These are phyloP conservation scores for Saccopteryx leptura DNA, from an alignment of 2,113 vertebrate species.

Conservation along the genomic window DNA sequence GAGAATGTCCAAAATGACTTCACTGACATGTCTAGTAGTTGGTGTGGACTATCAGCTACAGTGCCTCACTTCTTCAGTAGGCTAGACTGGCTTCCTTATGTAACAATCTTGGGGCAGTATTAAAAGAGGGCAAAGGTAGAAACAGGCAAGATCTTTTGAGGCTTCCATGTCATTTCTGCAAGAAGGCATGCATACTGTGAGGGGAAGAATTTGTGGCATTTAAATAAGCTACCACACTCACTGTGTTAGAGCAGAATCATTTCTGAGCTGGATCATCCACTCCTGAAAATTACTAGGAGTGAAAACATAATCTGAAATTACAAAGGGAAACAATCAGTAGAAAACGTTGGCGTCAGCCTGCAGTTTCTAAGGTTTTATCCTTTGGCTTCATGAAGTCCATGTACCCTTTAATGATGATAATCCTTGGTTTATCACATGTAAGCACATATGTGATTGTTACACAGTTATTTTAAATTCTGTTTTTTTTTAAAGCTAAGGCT, in stretches of 20 bases:
- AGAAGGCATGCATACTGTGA: not conserved
- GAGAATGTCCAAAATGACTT: conserved; percentile 14
- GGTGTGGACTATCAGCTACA: not conserved
- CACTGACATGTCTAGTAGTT: not conserved
- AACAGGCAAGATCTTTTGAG: conserved; percentile 1
- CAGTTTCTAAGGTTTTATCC: conserved; percentile 20
- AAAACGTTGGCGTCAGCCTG: not conserved
- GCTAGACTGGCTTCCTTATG: not conserved
- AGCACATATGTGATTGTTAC: not conserved
- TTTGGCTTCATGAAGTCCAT: not conserved
- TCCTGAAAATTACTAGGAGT: conserved; percentile 9
- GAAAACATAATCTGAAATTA: not conserved
- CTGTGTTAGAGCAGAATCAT: conserved; percentile 12
- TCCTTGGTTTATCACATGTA: conserved; percentile 28
- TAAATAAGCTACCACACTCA: not conserved
- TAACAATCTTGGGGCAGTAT: not conserved
- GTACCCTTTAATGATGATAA: conserved; percentile 20
- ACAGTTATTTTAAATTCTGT: conserved; percentile 43
- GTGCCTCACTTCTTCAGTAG: not conserved
- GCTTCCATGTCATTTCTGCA: not conserved
- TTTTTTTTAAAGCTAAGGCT: conserved; percentile 11
- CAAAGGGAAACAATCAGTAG: not conserved
- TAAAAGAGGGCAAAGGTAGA: not conserved
- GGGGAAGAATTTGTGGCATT: conserved; percentile 21
- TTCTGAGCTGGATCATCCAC: conserved; percentile 22